Evolutionary conservation across 2,888 invertebrate species (phyloP).

Genomic region (Digitonthophagus gazella): DNA sequence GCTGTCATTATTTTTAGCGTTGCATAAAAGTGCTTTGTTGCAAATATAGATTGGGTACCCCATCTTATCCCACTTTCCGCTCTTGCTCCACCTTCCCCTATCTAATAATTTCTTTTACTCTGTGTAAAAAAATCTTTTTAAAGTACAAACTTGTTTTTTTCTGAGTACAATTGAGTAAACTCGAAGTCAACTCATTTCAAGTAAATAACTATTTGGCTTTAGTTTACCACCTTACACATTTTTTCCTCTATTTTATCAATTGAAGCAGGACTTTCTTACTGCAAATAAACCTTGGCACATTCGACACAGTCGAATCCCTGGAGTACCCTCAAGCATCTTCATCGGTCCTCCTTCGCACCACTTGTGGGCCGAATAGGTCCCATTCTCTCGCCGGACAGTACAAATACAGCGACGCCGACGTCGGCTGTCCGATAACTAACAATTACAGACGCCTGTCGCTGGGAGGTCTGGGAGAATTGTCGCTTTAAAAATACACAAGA

Average conservation of each 20-base stretch:
- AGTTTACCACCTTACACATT: background rate
- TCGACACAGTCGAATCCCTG: background rate
- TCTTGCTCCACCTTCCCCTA: too few species aligned
- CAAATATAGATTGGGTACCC: too few species aligned
- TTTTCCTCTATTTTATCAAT: background rate
- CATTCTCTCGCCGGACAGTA: background rate
- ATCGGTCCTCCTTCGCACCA: conserved; percentile 1
- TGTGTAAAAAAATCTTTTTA: too few species aligned
- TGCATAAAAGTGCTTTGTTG: too few species aligned
- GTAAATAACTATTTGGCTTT: background rate
- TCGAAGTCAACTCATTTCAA: too few species aligned
- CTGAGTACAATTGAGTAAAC: too few species aligned
- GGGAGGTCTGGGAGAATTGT: background rate
- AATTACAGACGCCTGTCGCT: conserved; percentile 5
- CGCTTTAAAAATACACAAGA: conserved; percentile 16
- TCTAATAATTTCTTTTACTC: too few species aligned
- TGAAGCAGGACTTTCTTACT: background rate
- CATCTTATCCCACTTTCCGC: too few species aligned
- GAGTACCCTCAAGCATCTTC: background rate
- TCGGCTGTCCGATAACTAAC: conserved; percentile 10
- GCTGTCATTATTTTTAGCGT: too few species aligned
- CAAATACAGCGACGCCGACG: background rate
- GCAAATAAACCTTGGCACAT: background rate
- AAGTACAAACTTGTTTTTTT: too few species aligned
- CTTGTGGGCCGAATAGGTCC: background rate